phyloP scores from a whole-genome alignment of 2,888 invertebrate species.

The Nipponacmea schrenckii region DNA sequence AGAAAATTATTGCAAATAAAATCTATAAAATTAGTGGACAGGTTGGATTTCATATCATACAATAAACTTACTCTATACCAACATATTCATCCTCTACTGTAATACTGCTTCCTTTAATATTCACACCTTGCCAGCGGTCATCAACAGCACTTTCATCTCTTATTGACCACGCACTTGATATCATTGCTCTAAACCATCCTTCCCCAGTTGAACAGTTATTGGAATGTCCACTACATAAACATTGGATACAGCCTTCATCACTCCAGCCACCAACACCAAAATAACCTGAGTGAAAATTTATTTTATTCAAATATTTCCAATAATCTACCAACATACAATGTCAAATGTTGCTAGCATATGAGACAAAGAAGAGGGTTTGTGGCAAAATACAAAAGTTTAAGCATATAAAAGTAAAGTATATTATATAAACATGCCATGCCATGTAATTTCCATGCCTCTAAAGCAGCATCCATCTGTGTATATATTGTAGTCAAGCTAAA shows the following conservation, averaged over 20 bases:
- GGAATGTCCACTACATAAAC: conserved; percentile 48
- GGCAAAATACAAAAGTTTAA: no score
- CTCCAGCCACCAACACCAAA: conserved; percentile 47
- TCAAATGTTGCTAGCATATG: no score
- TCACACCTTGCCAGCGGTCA: conserved; percentile 32
- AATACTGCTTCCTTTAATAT: conserved; percentile 24
- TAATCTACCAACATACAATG: no score
- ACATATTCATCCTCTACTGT: conserved; percentile 22
- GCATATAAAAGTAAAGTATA: no score
- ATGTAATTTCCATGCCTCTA: no score
- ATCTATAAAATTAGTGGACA: background rate
- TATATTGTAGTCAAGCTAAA: no score
- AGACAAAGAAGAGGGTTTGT: no score
- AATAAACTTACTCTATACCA: no score
- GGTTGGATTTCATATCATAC: no score
- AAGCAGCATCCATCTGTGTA: no score
- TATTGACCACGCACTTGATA: conserved; percentile 34
- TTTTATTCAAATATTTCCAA: no score
- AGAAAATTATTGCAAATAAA: background rate
- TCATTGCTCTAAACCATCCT: conserved; percentile 36
- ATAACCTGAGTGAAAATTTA: conserved; percentile 29
- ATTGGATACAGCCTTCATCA: conserved; percentile 43
- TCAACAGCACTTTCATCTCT: conserved; percentile 24
- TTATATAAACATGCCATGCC: no score
- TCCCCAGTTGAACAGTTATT: conserved; percentile 39